Evolutionary conservation across 92 coral and sea anemone species (phyloP).

Genomic region (Actinostola sp.): DNA sequence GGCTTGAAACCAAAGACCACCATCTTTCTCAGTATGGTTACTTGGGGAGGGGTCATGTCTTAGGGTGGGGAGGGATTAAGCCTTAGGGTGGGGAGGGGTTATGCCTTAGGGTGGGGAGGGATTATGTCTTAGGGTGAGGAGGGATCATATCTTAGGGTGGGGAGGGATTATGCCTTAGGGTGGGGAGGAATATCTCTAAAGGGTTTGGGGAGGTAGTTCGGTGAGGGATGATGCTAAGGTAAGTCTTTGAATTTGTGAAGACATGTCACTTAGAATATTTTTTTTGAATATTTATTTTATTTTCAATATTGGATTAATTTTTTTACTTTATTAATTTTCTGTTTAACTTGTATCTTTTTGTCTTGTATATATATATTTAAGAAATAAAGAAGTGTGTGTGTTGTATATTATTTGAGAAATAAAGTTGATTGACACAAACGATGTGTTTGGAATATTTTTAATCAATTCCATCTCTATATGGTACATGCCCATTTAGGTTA

Average conservation of each 20-base stretch:
- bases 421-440: neutral
- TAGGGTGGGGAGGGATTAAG: no score
- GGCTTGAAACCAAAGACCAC: no score
- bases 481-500: conserved; percentile 30
- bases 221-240: neutral
- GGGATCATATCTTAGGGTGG: conserved; percentile 1
- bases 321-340: neutral
- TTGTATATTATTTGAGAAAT: neutral
- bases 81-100: no score
- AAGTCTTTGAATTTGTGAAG: neutral
- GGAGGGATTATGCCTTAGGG: conserved; percentile 3
- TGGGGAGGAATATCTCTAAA: neutral
- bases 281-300: no score
- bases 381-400: no score
- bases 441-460: neutral
- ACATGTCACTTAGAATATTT: no score
- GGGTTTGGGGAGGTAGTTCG: neutral
- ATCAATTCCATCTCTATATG: conserved; percentile 32
- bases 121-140: no score
- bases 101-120: no score
- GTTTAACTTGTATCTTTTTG: no score
- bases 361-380: no score
- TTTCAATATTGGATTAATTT: no score
- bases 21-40: neutral
- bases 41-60: no score